phyloP scores from a whole-genome alignment of 2,888 invertebrate genomes.

The Apamea crenata region DNA sequence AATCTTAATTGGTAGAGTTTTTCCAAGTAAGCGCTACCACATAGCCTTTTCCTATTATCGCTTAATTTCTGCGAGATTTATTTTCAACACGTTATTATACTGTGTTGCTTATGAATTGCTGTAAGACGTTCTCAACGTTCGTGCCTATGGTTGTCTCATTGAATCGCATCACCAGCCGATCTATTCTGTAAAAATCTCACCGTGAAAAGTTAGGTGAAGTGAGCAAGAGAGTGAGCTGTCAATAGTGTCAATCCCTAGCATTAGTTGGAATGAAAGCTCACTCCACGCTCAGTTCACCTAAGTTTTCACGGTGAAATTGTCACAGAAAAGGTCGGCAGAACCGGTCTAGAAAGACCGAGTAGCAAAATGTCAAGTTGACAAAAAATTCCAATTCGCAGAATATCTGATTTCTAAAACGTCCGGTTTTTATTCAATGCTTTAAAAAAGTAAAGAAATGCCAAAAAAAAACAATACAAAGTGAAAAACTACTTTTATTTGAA shows the following conservation, averaged over 20 bases:
- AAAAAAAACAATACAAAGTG: too few relatives aligned
- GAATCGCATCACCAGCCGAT: not conserved
- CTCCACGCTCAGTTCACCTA: too few relatives aligned
- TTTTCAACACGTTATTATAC: not conserved
- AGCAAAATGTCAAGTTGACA: not conserved
- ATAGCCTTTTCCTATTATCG: not conserved
- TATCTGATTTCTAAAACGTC: not conserved
- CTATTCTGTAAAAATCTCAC: too few relatives aligned
- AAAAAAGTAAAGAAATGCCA: not conserved
- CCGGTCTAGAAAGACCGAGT: not conserved
- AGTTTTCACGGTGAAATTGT: too few relatives aligned
- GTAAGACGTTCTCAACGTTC: not conserved
- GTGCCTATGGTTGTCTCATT: not conserved
- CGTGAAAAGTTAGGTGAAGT: too few relatives aligned
- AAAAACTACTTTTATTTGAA: too few relatives aligned
- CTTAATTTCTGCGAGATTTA: not conserved
- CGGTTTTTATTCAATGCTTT: not conserved
- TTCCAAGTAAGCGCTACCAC: slow-evolving; percentile 3
- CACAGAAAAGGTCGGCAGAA: too few relatives aligned
- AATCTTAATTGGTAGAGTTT: slow-evolving; percentile 7
- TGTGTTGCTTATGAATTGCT: not conserved
- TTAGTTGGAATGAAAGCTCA: too few relatives aligned
- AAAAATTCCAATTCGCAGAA: not conserved
- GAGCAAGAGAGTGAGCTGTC: too few relatives aligned
- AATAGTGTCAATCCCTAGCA: too few relatives aligned